Evolutionary conservation across 2,888 invertebrate genomes (phyloP), one percentile per base, ranked within the genome.

Genomic region (Zhengitettix transpicula): DNA sequence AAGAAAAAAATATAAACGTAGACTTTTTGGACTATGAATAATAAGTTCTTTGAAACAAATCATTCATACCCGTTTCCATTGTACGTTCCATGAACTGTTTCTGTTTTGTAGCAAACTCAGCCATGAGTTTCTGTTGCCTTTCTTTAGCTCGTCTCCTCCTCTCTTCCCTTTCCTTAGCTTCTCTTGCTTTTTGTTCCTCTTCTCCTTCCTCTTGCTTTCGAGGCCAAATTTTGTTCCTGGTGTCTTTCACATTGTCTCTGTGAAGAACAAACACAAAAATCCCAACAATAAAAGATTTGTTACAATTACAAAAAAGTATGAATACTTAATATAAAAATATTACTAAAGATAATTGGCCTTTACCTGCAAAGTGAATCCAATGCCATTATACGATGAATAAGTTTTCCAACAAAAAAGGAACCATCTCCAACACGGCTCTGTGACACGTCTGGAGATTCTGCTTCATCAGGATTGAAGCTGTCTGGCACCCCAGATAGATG

Each of bases 121-220:
- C 89, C 89, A 97, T 92, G 65, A 97, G 74, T 70, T 90, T 89
- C 68, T 89, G 85, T 70, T 96, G 95, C 1, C 96, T 80, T 68
- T 95, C 95, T 67, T 87, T 86, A 0, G 93, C 93, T 64, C 85
- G 79, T 42, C 85, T 81, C 41, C 89, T 81, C n/a, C 89, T 80
- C 69, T 91, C 91, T 67, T 90, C 90, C 64, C 86, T 82, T 68
- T 92, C 91, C 60, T 82, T 77, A 7, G 81, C 80, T 67, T 87
- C 87, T 58, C 81, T 74, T 60, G 76, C 72, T 64, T 66, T 73
- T 66, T 85, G 84, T 68, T 87, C 87, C 62, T 87, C 83, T 71
- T 89, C 88, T 12, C 83, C 79, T 71, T 89, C 87, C 55, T 87
- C 83, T 74, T 85, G 84, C 57, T 63, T 66, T 40, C 83, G 80